phyloP scores from a whole-genome alignment of 2,113 vertebrate species.

The Pachypanchax playfairii region DNA sequence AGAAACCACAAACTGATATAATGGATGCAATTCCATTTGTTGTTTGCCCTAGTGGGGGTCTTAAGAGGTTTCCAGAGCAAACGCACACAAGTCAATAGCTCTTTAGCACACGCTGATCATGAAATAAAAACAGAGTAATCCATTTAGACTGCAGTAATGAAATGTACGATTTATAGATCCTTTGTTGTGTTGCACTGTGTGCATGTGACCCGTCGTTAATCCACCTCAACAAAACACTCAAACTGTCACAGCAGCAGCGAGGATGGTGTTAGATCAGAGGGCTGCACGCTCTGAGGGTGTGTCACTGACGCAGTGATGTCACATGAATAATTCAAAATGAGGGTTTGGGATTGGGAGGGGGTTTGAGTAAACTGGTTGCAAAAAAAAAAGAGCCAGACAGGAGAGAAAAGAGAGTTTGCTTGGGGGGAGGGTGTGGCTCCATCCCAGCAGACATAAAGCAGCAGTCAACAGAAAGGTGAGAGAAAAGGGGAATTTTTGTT shows the following conservation, averaged over 20 bases:
- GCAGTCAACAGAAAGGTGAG: constrained; percentile 31
- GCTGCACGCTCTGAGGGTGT: constrained; percentile 24
- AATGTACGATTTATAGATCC: constrained; percentile 11
- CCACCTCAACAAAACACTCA: not conserved
- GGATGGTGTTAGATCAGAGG: constrained; percentile 18
- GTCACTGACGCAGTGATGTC: constrained; percentile 24
- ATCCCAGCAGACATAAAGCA: constrained; percentile 3
- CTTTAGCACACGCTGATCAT: constrained; percentile 19
- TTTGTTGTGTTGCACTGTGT: no score
- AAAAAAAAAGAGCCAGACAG: constrained; percentile 4
- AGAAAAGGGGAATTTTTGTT: not conserved
- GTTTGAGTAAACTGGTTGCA: not conserved
- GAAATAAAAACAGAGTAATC: constrained; percentile 21
- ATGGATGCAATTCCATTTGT: constrained; percentile 19
- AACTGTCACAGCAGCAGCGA: not conserved
- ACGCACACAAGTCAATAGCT: constrained; percentile 19
- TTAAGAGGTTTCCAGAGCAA: constrained; percentile 20
- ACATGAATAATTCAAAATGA: constrained; percentile 66
- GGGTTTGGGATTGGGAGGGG: not conserved
- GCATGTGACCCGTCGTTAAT: no score
- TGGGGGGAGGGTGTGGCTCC: constrained; percentile 37
- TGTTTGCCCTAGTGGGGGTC: constrained; percentile 1
- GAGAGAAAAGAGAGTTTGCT: constrained; percentile 9
- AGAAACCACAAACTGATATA: not conserved
- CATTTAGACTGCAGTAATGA: constrained; percentile 23